Evolutionary conservation across 1,140 invertebrate genomes (phyloP).

Genomic region (Drosophila sulfurigaster): DNA sequence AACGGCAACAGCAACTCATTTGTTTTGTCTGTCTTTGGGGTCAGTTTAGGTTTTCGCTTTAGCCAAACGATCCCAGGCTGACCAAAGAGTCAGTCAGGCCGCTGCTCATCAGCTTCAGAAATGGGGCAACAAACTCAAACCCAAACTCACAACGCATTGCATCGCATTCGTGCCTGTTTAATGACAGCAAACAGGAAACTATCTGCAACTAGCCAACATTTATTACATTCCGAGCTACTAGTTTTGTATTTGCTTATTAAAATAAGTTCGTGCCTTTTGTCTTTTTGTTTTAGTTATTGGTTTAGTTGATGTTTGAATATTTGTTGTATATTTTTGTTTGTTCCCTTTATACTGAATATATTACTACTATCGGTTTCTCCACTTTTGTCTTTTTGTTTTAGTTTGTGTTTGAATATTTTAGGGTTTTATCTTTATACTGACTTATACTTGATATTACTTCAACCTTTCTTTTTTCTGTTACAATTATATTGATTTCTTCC

Average conservation of each 20-base stretch:
- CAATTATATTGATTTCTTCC: no score
- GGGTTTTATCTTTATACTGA: no score
- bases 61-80: background rate
- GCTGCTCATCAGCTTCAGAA: conserved; percentile 3
- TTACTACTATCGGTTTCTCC: no score
- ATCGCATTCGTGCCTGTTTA: background rate
- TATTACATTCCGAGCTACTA: background rate
- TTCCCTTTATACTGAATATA: no score
- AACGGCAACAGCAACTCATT: conserved; percentile 28
- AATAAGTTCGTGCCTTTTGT: background rate
- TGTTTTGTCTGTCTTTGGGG: conserved; percentile 30
- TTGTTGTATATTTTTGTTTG: no score
- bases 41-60: conserved; percentile 18
- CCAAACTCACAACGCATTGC: background rate
- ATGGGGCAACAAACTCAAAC: background rate
- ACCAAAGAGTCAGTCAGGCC: conserved; percentile 9
- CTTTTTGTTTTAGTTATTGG: no score
- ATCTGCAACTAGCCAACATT: background rate
- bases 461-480: no score
- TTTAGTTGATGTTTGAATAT: no score
- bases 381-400: no score
- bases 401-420: no score
- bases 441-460: no score
- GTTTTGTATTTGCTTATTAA: background rate
- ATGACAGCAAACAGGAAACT: background rate